Conservation (phyloP, 2,888 invertebrate species). For the Parnassius orleans region DNA sequence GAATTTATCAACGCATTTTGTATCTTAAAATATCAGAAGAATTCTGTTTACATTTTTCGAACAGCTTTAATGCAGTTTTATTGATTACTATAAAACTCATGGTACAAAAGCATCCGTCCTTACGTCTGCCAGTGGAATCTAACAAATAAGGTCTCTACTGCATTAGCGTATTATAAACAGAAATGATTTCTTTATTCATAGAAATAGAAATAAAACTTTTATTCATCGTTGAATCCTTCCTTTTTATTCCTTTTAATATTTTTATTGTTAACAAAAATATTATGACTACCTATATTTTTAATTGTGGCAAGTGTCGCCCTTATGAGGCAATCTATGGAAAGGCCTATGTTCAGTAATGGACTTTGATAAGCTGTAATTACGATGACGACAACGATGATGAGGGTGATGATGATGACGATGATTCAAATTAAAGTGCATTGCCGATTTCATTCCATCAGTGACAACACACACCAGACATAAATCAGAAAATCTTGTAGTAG, state of each 20-base stretch:
- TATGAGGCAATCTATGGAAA: too few relatives aligned
- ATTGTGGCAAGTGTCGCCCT: neutral
- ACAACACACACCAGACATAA: too few relatives aligned
- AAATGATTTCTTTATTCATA: too few relatives aligned
- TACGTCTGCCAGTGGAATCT: constrained; percentile 19
- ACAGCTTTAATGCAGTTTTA: constrained; percentile 8
- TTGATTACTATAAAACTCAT: constrained; percentile 11
- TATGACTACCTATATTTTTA: neutral
- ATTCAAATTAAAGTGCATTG: too few relatives aligned
- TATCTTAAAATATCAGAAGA: neutral
- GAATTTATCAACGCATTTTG: neutral
- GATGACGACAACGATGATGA: neutral
- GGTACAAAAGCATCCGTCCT: constrained; percentile 2
- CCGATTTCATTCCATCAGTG: too few relatives aligned
- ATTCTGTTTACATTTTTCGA: constrained; percentile 4
- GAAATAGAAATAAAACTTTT: too few relatives aligned
- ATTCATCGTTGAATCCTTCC: too few relatives aligned
- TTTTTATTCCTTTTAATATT: too few relatives aligned
- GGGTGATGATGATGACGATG: too few relatives aligned
- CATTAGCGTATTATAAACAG: neutral
- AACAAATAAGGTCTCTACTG: neutral
- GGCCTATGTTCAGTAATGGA: too few relatives aligned
- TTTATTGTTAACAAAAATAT: neutral
- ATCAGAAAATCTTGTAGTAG: too few relatives aligned
- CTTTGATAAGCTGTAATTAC: neutral